Conservation (phyloP, 2,113 vertebrate species). For the Centrocercus urophasianus region DNA sequence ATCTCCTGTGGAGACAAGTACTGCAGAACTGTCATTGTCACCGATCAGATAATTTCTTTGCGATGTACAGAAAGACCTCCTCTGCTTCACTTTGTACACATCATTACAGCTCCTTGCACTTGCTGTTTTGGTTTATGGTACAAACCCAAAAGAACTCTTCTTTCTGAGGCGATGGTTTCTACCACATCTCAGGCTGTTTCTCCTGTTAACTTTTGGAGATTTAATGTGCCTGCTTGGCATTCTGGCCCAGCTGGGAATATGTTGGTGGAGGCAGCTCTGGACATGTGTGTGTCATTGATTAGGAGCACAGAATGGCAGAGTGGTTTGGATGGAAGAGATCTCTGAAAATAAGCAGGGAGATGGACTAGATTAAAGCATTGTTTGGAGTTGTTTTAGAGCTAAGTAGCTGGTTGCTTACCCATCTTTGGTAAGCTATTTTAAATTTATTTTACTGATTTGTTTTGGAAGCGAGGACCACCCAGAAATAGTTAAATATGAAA, state of each 20-base stretch:
- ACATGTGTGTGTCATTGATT: accelerated
- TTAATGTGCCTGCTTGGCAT: not conserved
- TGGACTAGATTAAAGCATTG: not conserved
- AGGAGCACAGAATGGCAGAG: not conserved
- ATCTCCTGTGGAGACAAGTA: not conserved
- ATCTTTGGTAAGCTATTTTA: not conserved
- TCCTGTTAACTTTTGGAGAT: not conserved
- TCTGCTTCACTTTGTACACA: not conserved
- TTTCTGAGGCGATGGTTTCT: not conserved
- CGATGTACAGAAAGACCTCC: not conserved
- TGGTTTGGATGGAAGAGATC: not conserved
- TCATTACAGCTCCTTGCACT: not conserved
- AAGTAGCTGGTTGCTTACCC: not conserved
- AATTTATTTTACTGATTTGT: not conserved
- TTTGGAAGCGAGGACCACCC: not conserved
- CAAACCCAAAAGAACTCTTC: not conserved
- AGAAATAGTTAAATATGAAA: not conserved
- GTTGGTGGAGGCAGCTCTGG: not conserved
- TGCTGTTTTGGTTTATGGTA: not conserved
- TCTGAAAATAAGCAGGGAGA: not conserved
- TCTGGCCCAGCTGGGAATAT: not conserved
- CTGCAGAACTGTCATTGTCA: not conserved
- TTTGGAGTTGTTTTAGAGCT: not conserved
- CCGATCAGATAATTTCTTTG: not conserved
- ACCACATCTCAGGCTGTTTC: not conserved